Evolutionary conservation across 2,797 vertebrate species (phyloP).

Genomic region (Xiphophorus birchmanni): DNA sequence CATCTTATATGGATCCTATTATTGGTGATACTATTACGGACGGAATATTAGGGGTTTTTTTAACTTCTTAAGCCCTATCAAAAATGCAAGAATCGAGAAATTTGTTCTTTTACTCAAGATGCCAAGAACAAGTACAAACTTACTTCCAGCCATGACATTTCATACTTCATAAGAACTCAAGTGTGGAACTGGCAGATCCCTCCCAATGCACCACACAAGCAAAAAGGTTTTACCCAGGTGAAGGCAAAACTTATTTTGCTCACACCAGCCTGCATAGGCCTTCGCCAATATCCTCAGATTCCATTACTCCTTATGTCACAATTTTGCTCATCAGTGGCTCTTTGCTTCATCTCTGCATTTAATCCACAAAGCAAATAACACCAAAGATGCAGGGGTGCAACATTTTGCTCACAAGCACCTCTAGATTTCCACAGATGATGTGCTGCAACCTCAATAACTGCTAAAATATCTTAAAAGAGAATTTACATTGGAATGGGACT

Average conservation of each 20-base stretch:
- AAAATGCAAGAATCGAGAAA: background rate
- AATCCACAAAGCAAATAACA: background rate
- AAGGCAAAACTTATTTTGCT: background rate
- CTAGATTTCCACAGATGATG: background rate
- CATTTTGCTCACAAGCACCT: background rate
- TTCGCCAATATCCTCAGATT: background rate
- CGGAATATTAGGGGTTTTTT: background rate
- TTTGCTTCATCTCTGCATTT: background rate
- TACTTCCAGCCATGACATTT: background rate
- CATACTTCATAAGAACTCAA: background rate
- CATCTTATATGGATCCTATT: background rate
- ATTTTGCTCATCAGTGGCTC: background rate
- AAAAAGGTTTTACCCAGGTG: background rate
- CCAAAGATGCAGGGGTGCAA: background rate
- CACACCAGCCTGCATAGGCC: background rate
- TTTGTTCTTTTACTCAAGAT: background rate
- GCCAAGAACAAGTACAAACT: background rate
- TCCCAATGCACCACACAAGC: background rate
- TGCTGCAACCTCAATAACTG: background rate
- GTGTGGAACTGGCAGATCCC: background rate
- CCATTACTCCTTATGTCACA: background rate
- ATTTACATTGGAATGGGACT: background rate
- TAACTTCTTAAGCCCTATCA: background rate
- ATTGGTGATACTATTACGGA: background rate
- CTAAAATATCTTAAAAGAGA: background rate